Base-by-base conservation (phyloP, 2,888 invertebrate genomes). In the Cephus pygmeus region DNA sequence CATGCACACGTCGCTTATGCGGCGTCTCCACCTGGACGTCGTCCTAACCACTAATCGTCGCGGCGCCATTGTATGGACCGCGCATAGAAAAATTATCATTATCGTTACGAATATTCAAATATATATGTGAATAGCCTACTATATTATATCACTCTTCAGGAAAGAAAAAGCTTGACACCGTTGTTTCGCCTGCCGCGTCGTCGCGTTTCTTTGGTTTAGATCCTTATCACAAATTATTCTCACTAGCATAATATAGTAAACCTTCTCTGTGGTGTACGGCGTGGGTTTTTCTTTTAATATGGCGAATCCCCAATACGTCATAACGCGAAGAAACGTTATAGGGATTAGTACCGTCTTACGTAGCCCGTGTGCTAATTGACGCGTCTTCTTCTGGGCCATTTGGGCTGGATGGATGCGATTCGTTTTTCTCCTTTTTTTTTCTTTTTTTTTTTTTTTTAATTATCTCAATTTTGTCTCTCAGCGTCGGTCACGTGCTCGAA, bases 161-260 rank as follows among this genome's bases (percentile, higher is more conserved):
- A 75, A 69, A 75, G 71, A 69, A 75, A 76, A 74, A 80, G 79
- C 77, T 23, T 71, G 71, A 71, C 56, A 79, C 76, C 78, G 79
- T 81, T 77, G 81, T 84, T 84, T 82, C 80, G 80, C 76, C 74
- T 79, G 84, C 79, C 81, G 83, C 83, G 78, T 82, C 82, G 81
- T 83, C 79, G 82, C 83, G 78, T 75, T 82, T 83, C 83, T 85
- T 85, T 83, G 84, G 83, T 81, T 81, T 78, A 78, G 79, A 79
- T 81, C 81, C 81, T 79, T 85, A 85, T 85, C 85, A 85, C 85
- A 85, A 85, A 85, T 84, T 82, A 82, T 83, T 84, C 81, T 85
- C 84, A 82, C 83, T 82, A 83, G 75, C 82, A 76, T 73, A 76
- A 75, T 35, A 69, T 76, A 33, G 75, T 56, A 56, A 74, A 77